Conservation (phyloP, 2,113 vertebrate species). For the Nerophis lumbriciformis region DNA sequence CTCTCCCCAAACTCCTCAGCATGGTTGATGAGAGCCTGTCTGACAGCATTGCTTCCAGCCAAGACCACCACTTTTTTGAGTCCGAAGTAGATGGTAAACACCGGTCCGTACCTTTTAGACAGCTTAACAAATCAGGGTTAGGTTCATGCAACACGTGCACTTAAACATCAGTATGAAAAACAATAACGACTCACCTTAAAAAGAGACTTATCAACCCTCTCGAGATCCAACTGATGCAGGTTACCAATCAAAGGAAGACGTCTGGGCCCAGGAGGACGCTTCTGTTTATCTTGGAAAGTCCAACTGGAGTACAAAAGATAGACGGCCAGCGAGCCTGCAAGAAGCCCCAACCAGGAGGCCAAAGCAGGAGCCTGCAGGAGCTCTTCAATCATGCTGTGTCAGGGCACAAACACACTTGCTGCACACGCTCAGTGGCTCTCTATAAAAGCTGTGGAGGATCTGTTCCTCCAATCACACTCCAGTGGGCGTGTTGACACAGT, state of each 20-base stretch:
- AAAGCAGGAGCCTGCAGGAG: constrained; percentile 12
- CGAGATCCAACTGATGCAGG: constrained; percentile 46
- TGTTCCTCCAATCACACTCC: neutral
- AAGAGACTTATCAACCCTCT: constrained; percentile 27
- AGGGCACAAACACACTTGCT: neutral
- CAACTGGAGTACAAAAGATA: constrained; percentile 19
- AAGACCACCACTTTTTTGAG: constrained; percentile 52
- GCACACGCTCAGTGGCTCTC: neutral
- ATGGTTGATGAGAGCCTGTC: constrained; percentile 33
- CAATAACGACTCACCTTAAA: constrained; percentile 24
- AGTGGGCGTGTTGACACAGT: neutral
- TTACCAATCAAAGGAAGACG: constrained; percentile 61
- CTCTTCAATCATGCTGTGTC: constrained; percentile 20
- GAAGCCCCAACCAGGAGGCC: constrained; percentile 12
- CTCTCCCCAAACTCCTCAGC: constrained; percentile 37
- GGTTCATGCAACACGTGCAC: no score
- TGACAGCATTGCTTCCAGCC: constrained; percentile 43
- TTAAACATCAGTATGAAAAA: neutral
- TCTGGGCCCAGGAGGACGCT: constrained; percentile 58
- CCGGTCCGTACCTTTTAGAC: constrained; percentile 72
- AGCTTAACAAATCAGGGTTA: constrained; percentile 57
- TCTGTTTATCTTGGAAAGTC: constrained; percentile 3
- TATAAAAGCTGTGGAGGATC: neutral
- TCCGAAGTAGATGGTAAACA: constrained; percentile 78
- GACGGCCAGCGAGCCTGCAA: constrained; percentile 29